Percentiles rank a stretch among this genome's conserved stretches.
Conservation (phyloP, 1,140 invertebrate species). For the Conus ventricosus region DNA sequence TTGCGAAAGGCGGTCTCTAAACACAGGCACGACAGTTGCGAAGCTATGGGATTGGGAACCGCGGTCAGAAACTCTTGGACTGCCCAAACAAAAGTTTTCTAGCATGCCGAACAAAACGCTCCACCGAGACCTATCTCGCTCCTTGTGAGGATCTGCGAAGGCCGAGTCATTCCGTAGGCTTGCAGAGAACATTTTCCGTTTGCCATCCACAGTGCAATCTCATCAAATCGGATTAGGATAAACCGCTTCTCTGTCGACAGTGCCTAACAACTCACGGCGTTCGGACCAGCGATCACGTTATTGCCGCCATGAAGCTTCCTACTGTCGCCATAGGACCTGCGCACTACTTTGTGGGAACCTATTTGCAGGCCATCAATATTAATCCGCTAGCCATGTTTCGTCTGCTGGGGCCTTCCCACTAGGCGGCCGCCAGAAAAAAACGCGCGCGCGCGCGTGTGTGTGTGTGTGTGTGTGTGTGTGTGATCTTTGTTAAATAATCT, state of each 20-base stretch:
- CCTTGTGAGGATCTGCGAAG: neutral
- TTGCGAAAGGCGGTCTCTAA: neutral
- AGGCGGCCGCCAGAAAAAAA: no score
- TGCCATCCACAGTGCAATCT: neutral
- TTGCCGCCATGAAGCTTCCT: slow-evolving; percentile 26
- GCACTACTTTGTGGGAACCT: slow-evolving; percentile 20
- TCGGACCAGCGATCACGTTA: neutral
- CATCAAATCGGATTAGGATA: slow-evolving; percentile 6
- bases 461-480: no score
- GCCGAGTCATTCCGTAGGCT: neutral
- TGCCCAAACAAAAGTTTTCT: neutral
- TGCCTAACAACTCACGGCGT: neutral
- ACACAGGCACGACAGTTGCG: neutral
- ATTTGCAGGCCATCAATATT: neutral
- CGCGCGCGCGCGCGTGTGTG: no score
- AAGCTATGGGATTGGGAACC: neutral
- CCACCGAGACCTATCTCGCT: neutral
- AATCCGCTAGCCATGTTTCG: neutral
- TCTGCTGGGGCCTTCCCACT: neutral
- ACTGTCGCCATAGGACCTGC: slow-evolving; percentile 30
- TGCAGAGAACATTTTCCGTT: neutral
- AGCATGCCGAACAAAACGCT: no score
- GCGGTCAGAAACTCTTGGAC: no score
- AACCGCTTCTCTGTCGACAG: slow-evolving; percentile 13
- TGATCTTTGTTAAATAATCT: no score